A percentile compares a stretch with the other conserved stretches of the same genome.
These are phyloP conservation scores for Epizoanthus fatuus DNA, from an alignment of 92 coral and sea anemone genomes.

Conservation along the genomic window DNA sequence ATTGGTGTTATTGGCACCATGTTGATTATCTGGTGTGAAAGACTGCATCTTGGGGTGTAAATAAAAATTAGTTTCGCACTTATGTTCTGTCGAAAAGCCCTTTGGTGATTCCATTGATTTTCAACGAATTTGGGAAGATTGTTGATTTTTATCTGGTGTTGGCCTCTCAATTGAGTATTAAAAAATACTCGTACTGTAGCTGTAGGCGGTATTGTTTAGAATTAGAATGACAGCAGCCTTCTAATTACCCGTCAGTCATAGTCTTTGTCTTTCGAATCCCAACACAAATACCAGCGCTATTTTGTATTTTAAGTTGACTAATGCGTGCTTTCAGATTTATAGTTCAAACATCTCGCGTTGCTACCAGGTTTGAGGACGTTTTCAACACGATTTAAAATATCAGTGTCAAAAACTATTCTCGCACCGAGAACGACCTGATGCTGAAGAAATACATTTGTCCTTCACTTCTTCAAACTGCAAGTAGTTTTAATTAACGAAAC, in stretches of 20 bases:
- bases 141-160: not conserved
- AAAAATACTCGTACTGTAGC: too few relatives aligned
- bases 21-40: too few relatives aligned
- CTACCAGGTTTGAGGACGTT: not conserved
- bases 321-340: slow-evolving; percentile 1
- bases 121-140: not conserved
- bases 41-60: not conserved
- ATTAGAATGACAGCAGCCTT: not conserved
- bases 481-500: not conserved
- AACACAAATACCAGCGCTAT: not conserved
- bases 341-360: not conserved
- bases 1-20: too few relatives aligned
- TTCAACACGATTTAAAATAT: not conserved
- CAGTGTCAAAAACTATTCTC: too few relatives aligned
- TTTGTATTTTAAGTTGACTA: slow-evolving; percentile 13
- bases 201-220: not conserved
- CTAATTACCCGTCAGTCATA: slow-evolving; percentile 8
- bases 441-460: not conserved
- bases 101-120: not conserved
- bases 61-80: not conserved
- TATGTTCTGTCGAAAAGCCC: not conserved
- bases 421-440: not conserved
- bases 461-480: not conserved
- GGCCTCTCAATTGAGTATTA: too few relatives aligned
- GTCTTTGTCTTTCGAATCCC: not conserved